Evolutionary conservation across 2,113 vertebrate species (phyloP).

Genomic region (Melospiza melodia): DNA sequence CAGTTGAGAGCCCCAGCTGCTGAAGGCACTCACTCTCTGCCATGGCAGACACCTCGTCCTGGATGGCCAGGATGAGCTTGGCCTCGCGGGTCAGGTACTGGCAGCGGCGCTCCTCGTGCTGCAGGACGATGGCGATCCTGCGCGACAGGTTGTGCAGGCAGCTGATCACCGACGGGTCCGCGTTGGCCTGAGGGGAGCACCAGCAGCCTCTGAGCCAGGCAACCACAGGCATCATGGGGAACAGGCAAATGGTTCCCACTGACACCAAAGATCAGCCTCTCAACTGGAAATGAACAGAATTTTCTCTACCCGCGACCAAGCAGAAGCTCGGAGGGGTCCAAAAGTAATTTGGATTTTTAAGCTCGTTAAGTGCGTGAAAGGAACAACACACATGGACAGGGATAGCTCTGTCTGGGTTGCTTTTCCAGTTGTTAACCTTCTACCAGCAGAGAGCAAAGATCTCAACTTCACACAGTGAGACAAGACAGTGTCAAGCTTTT

Average conservation of each 20-base stretch:
- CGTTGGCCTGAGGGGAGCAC: conserved; percentile 81
- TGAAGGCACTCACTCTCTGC: conserved; percentile 83
- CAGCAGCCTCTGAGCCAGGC: not conserved
- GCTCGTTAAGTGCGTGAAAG: not conserved
- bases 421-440: not conserved
- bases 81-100: conserved; percentile 96
- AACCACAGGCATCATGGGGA: fast-evolving
- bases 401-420: not conserved
- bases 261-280: not conserved
- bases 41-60: conserved; percentile 92
- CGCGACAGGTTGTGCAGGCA: conserved; percentile 94
- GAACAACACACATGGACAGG: not conserved
- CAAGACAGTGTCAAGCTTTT: not conserved
- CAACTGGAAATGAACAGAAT: not conserved
- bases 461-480: not conserved
- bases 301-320: not conserved
- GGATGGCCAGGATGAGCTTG: conserved; percentile 94
- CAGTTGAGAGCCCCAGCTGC: not conserved
- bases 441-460: not conserved
- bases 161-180: conserved; percentile 90
- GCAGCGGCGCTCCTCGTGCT: conserved; percentile 96
- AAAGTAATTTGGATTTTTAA: not conserved
- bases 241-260: not conserved
- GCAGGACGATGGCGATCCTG: conserved; percentile 91
- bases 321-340: not conserved